Conservation (phyloP, 2,888 invertebrate genomes). For the Euproctis similis region DNA sequence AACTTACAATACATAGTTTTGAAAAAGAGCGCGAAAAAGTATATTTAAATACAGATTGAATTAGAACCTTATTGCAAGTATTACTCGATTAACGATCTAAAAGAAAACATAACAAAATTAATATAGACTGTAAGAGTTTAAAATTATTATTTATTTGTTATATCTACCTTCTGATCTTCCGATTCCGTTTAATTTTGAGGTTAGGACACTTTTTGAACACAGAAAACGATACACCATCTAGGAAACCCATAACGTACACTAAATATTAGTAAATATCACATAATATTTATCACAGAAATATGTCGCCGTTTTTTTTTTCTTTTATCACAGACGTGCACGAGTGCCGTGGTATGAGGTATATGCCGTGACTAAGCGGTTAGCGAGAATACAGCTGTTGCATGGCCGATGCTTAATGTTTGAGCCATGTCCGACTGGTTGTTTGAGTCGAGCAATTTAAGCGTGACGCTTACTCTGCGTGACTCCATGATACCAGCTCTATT, state of each 20-base stretch:
- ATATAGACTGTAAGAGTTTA: too few relatives aligned
- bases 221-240: conserved; percentile 51
- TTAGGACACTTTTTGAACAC: conserved; percentile 65
- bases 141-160: too few relatives aligned
- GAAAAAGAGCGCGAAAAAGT: too few relatives aligned
- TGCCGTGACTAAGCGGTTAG: conserved; percentile 54
- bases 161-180: conserved; percentile 40
- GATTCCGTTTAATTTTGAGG: conserved; percentile 45
- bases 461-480: too few relatives aligned
- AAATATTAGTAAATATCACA: too few relatives aligned
- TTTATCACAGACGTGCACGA: conserved; percentile 44
- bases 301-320: too few relatives aligned
- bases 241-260: conserved; percentile 50
- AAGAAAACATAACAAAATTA: too few relatives aligned
- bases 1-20: too few relatives aligned
- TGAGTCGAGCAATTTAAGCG: conserved; percentile 18
- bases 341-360: conserved; percentile 37
- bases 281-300: conserved; percentile 31
- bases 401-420: conserved; percentile 6
- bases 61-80: too few relatives aligned
- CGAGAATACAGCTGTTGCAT: conserved; percentile 26
- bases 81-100: too few relatives aligned
- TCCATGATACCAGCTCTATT: conserved; percentile 15
- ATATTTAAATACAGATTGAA: too few relatives aligned
- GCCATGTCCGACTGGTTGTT: conserved; percentile 5